These are phyloP conservation scores for Didymodactylos carnosus DNA, from an alignment of 2,888 invertebrate species.

Conservation along the genomic window DNA sequence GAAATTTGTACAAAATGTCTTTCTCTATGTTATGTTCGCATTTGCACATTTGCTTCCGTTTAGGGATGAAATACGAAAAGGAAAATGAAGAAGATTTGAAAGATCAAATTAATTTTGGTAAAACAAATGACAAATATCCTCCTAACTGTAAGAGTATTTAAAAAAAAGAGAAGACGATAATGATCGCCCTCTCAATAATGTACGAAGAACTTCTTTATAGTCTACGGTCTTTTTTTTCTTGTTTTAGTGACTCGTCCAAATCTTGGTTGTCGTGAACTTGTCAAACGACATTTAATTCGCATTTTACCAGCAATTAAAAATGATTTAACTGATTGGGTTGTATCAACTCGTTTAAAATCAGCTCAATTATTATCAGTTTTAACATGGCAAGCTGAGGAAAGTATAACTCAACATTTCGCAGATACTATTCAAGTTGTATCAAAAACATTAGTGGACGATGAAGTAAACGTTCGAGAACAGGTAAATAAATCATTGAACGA, in stretches of 20 bases:
- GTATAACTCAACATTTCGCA: conserved; percentile 48
- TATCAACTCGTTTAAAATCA: conserved; percentile 48
- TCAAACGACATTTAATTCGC: conserved; percentile 47
- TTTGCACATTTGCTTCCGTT: conserved; percentile 8
- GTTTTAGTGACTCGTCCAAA: conserved; percentile 53
- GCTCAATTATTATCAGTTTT: conserved; percentile 54
- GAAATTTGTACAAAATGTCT: background rate
- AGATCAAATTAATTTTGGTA: conserved; percentile 55
- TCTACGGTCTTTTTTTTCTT: conserved; percentile 5
- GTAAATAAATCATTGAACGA: conserved; percentile 21
- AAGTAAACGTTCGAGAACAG: conserved; percentile 40
- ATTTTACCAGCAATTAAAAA: conserved; percentile 49
- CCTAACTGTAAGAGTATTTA: conserved; percentile 36
- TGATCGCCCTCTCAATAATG: background rate
- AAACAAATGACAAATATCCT: conserved; percentile 52
- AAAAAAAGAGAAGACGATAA: background rate
- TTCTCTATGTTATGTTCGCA: too few species aligned
- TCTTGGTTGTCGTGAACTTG: conserved; percentile 60
- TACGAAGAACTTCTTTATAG: background rate
- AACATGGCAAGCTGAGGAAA: conserved; percentile 52
- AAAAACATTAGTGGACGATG: conserved; percentile 49
- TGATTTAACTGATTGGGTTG: conserved; percentile 60
- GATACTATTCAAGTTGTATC: conserved; percentile 41
- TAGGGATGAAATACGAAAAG: conserved; percentile 55
- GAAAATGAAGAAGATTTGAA: conserved; percentile 73